Conservation (phyloP, 1,140 invertebrate genomes). For the Teleogryllus occipitalis region DNA sequence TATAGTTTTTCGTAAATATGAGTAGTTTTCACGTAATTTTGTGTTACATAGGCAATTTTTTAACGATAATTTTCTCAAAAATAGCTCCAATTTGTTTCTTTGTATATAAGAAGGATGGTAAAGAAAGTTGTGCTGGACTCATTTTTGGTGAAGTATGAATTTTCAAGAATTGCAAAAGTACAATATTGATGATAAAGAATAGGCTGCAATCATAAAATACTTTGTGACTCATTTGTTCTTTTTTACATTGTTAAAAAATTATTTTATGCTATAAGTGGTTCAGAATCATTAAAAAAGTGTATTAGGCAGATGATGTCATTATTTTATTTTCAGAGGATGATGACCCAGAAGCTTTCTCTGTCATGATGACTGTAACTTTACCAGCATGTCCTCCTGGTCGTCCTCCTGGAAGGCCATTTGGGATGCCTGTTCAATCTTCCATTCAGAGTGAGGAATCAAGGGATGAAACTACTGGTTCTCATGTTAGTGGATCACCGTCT, state of each 20-base stretch:
- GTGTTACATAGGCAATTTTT: too few relatives aligned
- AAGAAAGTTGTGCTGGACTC: too few relatives aligned
- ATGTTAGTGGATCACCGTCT: conserved; percentile 7
- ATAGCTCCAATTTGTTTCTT: too few relatives aligned
- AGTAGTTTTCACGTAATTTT: too few relatives aligned
- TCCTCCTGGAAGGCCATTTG: conserved; percentile 13
- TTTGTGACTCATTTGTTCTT: too few relatives aligned
- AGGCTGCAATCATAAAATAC: too few relatives aligned
- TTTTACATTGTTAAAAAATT: neutral
- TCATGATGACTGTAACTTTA: neutral
- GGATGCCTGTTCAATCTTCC: conserved; percentile 15
- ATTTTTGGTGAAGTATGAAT: too few relatives aligned
- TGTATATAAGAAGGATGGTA: too few relatives aligned
- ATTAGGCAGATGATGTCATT: neutral
- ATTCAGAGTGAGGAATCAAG: conserved; percentile 17
- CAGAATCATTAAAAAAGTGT: neutral
- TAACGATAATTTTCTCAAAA: too few relatives aligned
- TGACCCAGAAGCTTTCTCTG: neutral
- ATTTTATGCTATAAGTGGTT: neutral
- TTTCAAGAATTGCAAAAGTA: too few relatives aligned
- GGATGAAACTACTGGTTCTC: conserved; percentile 9
- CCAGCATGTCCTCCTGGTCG: neutral
- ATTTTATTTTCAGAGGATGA: neutral
- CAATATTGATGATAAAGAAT: too few relatives aligned
- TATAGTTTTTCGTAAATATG: too few relatives aligned